A percentile compares a stretch with the other conserved stretches of the same genome.
Conservation (phyloP, 1,140 invertebrate species). For the Mactra quadrangularis region DNA sequence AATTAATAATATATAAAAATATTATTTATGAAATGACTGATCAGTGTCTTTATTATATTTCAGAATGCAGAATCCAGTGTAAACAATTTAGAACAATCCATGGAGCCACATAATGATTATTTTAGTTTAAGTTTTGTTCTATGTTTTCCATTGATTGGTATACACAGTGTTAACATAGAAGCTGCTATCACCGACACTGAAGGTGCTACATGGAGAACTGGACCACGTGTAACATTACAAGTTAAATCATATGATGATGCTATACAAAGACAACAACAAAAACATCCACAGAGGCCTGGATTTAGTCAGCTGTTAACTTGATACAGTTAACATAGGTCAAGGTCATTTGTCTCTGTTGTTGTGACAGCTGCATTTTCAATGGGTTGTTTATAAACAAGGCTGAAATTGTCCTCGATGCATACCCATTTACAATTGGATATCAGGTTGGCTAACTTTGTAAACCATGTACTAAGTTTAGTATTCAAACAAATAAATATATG, state of each 20-base stretch:
- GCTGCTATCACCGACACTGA: constrained; percentile 89
- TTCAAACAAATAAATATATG: too few relatives aligned
- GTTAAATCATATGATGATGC: constrained; percentile 90
- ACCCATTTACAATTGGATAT: too few relatives aligned
- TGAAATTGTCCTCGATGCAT: too few relatives aligned
- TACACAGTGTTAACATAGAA: constrained; percentile 88
- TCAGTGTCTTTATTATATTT: background rate
- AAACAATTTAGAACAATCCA: constrained; percentile 86
- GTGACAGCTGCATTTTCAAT: background rate
- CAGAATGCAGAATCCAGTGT: constrained; percentile 83
- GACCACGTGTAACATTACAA: constrained; percentile 88
- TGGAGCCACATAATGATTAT: constrained; percentile 91
- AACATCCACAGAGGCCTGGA: constrained; percentile 41
- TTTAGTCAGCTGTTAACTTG: constrained; percentile 47
- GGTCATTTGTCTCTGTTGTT: background rate
- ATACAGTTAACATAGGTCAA: too few relatives aligned
- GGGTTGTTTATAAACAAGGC: too few relatives aligned
- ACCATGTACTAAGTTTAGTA: too few relatives aligned
- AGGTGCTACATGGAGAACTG: constrained; percentile 90
- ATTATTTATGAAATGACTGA: too few relatives aligned
- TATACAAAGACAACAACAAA: constrained; percentile 64
- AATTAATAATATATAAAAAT: too few relatives aligned
- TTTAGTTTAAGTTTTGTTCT: constrained; percentile 91
- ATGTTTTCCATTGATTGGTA: constrained; percentile 84
- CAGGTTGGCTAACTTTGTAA: too few relatives aligned